Conservation (phyloP, 2,797 vertebrate species). For the Lutjanus argentimaculatus region DNA sequence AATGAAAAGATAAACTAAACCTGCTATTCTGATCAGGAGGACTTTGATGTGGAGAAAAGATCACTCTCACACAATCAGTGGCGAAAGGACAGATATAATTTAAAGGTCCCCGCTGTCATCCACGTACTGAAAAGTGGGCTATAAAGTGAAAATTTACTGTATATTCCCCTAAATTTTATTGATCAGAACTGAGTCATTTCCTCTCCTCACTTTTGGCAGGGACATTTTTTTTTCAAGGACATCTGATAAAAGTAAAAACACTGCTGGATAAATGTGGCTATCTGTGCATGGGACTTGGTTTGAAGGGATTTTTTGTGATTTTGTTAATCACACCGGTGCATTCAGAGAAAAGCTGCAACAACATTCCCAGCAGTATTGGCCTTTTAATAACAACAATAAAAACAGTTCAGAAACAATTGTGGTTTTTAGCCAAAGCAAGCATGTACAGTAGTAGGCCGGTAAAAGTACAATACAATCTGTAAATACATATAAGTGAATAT, state of each 20-base stretch:
- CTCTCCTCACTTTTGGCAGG: neutral
- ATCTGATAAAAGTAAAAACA: neutral
- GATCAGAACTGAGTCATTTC: neutral
- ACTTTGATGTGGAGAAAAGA: neutral
- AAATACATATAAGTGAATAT: slow-evolving; percentile 66
- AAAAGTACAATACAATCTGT: slow-evolving; percentile 74
- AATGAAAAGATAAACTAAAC: neutral
- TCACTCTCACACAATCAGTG: neutral
- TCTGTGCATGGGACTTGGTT: neutral
- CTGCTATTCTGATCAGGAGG: neutral
- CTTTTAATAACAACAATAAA: slow-evolving; percentile 82
- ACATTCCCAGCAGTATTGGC: slow-evolving; percentile 50
- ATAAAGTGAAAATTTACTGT: neutral
- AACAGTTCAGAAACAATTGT: slow-evolving; percentile 69
- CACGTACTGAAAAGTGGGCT: neutral
- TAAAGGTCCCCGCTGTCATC: neutral
- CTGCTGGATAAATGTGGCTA: neutral
- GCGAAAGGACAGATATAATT: neutral
- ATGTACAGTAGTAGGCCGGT: slow-evolving; percentile 73
- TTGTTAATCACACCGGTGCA: neutral
- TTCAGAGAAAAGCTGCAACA: slow-evolving; percentile 20
- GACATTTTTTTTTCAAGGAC: neutral
- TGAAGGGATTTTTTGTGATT: neutral
- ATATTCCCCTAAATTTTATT: neutral
- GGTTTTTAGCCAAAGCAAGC: slow-evolving; percentile 72